Evolutionary conservation across 2,888 invertebrate genomes (phyloP).

Genomic region (Lycocerus yunnanus): DNA sequence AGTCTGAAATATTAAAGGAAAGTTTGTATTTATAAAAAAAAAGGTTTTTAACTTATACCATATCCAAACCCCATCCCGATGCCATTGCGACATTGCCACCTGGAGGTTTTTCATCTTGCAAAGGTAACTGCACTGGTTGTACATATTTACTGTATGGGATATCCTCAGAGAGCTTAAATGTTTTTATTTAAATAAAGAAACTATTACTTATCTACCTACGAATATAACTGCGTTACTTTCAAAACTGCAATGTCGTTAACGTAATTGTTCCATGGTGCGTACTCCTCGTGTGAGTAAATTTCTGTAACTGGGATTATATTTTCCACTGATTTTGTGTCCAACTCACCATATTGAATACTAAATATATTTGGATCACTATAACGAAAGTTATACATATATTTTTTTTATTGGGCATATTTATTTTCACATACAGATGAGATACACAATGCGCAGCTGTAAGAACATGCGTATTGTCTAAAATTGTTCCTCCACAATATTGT

Average conservation of each 20-base stretch:
- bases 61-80: not conserved
- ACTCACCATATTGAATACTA: not conserved
- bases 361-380: not conserved
- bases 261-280: slow-evolving; percentile 21
- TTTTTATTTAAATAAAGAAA: not conserved
- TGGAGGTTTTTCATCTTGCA: slow-evolving; percentile 28
- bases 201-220: not conserved
- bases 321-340: not conserved
- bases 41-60: not conserved
- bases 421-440: not conserved
- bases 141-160: slow-evolving; percentile 30
- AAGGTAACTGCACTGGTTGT: slow-evolving; percentile 33
- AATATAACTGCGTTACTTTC: slow-evolving; percentile 20
- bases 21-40: not conserved
- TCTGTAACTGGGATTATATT: not conserved
- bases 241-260: slow-evolving; percentile 38
- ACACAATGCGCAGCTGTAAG: not conserved
- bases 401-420: not conserved
- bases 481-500: not conserved
- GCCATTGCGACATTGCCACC: not conserved
- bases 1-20: slow-evolving; percentile 8
- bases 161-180: slow-evolving; percentile 35
- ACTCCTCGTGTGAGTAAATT: slow-evolving; percentile 17
- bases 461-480: not conserved
- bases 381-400: not conserved